These are phyloP conservation scores for Noctuana brunneofusca DNA, from an alignment of 2,888 invertebrate genomes.

Conservation along the genomic window DNA sequence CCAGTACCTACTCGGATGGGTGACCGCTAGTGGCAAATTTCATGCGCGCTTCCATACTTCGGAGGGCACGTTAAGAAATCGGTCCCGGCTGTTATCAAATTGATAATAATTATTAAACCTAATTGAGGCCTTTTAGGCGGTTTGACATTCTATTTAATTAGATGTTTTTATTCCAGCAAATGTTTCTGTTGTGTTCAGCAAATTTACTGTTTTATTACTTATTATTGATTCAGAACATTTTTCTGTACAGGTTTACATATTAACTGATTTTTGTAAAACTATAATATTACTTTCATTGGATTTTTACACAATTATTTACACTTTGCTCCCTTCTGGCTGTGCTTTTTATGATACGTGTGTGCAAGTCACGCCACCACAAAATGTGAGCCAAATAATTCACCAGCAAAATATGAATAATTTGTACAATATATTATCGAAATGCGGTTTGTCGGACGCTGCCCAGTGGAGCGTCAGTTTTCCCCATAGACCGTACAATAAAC, in stretches of 20 bases:
- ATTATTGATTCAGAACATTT: background rate
- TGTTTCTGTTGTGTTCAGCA: no score
- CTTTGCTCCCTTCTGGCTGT: conserved; percentile 1
- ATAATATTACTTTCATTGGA: background rate
- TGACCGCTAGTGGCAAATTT: no score
- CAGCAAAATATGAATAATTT: conserved; percentile 31
- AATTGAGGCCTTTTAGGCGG: no score
- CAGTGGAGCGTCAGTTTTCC: conserved; percentile 45
- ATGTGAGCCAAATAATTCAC: conserved; percentile 28
- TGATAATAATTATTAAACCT: no score
- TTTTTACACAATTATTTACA: conserved; percentile 2
- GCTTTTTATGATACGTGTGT: conserved; percentile 20
- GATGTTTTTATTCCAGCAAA: no score
- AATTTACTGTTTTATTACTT: no score
- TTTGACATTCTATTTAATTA: no score
- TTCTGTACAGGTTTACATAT: background rate
- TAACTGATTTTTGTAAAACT: background rate
- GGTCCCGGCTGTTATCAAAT: no score
- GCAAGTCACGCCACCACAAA: conserved; percentile 22
- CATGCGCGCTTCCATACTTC: no score
- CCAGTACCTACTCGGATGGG: no score
- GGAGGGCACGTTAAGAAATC: no score
- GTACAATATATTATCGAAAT: conserved; percentile 42
- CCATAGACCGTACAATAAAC: conserved; percentile 1
- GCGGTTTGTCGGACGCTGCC: conserved; percentile 53